Evolutionary conservation across 2,888 invertebrate species (phyloP).

Genomic region (Tinea semifulvella): DNA sequence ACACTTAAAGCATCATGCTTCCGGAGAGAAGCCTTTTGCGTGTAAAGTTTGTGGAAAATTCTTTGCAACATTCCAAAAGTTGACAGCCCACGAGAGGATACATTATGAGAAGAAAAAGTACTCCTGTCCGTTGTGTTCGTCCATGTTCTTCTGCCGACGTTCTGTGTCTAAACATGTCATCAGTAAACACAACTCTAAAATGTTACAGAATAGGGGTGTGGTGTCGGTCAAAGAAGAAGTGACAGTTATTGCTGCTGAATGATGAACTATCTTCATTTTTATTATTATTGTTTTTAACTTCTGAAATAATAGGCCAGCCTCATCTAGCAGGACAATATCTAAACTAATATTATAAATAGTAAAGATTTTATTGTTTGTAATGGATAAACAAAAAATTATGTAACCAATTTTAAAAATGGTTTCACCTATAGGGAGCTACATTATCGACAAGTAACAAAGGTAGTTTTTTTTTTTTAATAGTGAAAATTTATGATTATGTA

Average conservation of each 20-base stretch:
- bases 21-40: slow-evolving; percentile 16
- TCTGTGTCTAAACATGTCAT: slow-evolving; percentile 27
- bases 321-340: too few relatives aligned
- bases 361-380: too few relatives aligned
- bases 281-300: too few relatives aligned
- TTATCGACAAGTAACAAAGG: too few relatives aligned
- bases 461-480: too few relatives aligned
- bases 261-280: too few relatives aligned
- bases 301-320: too few relatives aligned
- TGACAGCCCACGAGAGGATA: slow-evolving; percentile 32
- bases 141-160: slow-evolving; percentile 30
- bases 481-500: too few relatives aligned
- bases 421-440: too few relatives aligned
- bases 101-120: slow-evolving; percentile 37
- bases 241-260: neutral
- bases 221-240: slow-evolving; percentile 1
- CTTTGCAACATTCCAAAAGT: slow-evolving; percentile 29
- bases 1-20: slow-evolving; percentile 5
- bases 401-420: too few relatives aligned
- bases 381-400: too few relatives aligned
- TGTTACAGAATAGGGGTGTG: slow-evolving; percentile 6
- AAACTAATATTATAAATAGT: too few relatives aligned
- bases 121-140: slow-evolving; percentile 36
- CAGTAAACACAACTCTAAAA: slow-evolving; percentile 20
- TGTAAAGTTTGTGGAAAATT: slow-evolving; percentile 44